phyloP scores from a whole-genome alignment of 2,797 vertebrate species.

The Tangara arthus region DNA sequence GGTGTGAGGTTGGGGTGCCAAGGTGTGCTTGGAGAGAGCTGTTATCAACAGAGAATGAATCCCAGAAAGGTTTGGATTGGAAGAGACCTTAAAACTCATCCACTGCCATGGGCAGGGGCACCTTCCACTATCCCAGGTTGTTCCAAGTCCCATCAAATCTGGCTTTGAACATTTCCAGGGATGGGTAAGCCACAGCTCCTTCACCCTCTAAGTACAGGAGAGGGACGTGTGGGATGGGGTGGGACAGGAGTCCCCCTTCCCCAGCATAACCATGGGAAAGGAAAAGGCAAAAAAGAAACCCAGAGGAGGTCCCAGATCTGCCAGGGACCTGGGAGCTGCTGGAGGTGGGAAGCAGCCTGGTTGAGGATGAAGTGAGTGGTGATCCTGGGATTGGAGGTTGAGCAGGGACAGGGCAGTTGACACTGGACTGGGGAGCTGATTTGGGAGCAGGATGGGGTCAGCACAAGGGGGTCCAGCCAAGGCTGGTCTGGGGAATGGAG shows the following conservation, averaged over 20 bases:
- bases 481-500: background rate
- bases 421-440: background rate
- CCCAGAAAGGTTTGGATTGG: background rate
- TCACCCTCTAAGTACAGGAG: background rate
- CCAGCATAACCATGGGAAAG: background rate
- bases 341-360: background rate
- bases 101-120: background rate
- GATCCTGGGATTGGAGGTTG: background rate
- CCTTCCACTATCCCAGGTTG: background rate
- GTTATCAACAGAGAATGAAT: background rate
- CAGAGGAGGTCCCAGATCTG: background rate
- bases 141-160: background rate
- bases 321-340: background rate
- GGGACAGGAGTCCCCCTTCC: background rate
- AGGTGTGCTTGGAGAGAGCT: background rate
- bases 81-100: background rate
- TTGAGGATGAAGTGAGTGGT: background rate
- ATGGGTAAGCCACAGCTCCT: background rate
- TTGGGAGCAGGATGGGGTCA: background rate
- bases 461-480: background rate
- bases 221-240: background rate
- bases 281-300: background rate
- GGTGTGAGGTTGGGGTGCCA: accelerated
- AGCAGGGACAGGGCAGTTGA: background rate
- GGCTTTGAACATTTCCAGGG: background rate